Evolutionary conservation across 1,140 invertebrate genomes (phyloP).

Genomic region (Ericerus pela): DNA sequence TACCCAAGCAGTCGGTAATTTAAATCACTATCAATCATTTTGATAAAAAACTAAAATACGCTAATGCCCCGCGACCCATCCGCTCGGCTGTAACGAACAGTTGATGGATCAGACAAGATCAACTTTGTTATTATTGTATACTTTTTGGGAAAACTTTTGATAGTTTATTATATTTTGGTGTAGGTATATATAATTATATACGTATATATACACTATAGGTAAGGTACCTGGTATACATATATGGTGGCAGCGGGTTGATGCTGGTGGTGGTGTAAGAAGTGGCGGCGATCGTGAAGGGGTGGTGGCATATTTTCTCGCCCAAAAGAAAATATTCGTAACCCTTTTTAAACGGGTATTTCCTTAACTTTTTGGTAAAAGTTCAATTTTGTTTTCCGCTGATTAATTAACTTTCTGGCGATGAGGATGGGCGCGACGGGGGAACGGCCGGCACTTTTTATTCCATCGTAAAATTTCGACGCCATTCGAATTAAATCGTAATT

Average conservation of each 20-base stretch:
- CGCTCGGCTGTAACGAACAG: slow-evolving; percentile 5
- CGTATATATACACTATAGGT: too few species aligned
- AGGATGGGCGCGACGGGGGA: too few species aligned
- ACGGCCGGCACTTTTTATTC: slow-evolving; percentile 12
- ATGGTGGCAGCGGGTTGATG: too few species aligned
- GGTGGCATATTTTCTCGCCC: background rate
- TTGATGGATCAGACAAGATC: slow-evolving; percentile 10
- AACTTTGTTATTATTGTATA: slow-evolving; percentile 8
- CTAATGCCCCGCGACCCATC: background rate
- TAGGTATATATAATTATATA: too few species aligned
- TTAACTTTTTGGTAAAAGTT: slow-evolving; percentile 11
- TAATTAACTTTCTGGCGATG: slow-evolving; percentile 11
- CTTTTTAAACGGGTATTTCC: slow-evolving; percentile 8
- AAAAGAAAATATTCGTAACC: slow-evolving; percentile 7
- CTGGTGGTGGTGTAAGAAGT: too few species aligned
- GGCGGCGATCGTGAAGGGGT: too few species aligned
- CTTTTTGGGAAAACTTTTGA: slow-evolving; percentile 6
- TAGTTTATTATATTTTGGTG: slow-evolving; percentile 6
- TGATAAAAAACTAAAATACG: slow-evolving; percentile 10
- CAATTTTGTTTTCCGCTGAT: slow-evolving; percentile 12
- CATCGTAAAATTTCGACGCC: background rate
- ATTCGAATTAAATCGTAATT: slow-evolving; percentile 10
- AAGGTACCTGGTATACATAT: too few species aligned
- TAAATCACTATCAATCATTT: slow-evolving; percentile 11
- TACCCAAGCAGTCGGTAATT: slow-evolving; percentile 4